Evolutionary conservation across 2,113 vertebrate species (phyloP), one percentile per base, ranked within the genome.

Genomic region (Cromileptes altivelis): DNA sequence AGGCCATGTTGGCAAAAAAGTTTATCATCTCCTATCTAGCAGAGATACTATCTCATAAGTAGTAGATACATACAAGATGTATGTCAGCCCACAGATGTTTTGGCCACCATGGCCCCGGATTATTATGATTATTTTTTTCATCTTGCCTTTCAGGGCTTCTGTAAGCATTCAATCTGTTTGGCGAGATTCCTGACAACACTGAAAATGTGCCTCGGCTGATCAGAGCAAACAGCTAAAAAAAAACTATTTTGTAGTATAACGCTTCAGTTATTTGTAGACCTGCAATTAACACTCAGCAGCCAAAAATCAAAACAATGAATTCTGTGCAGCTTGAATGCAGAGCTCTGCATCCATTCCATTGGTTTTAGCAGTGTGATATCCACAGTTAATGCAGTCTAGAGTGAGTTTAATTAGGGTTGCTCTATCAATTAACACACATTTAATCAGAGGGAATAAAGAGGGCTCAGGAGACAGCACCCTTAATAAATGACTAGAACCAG

Each of bases 341-440:
- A 23, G 17, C n/a, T 57, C 21, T 27, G 18, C 40, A 68, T 50
- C 70, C 68, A 63, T 30, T 14, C 17, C n/a, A 10, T 45, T 45
- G 42, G 42, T 45, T 45, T 62, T 0, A 58, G 2, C 30, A 49
- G 45, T 55, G 13, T 53, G 30, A 53, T 30, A 11, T 49, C n/a
- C 37, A 65, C 18, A 52, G 19, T 75, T 19, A 50, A 71, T 77
- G 4, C 23, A 33, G 47, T 55, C 53, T 33, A 13, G 27, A 75
- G 18, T 37, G 12, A 69, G 13, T 82, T 33, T 65, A 74, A 79
- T 75, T 53, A 45, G 50, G 27, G 55, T 52, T 60, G 27, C 52
- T 75, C 42, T 45, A 53, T 69, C 45, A 53, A 25, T 87, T 75
- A 80, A 30, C 42, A 80, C 58, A 52, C 21, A 57, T 81, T 75